Conservation (phyloP, 2,113 vertebrate species). For the Arenaria interpres region DNA sequence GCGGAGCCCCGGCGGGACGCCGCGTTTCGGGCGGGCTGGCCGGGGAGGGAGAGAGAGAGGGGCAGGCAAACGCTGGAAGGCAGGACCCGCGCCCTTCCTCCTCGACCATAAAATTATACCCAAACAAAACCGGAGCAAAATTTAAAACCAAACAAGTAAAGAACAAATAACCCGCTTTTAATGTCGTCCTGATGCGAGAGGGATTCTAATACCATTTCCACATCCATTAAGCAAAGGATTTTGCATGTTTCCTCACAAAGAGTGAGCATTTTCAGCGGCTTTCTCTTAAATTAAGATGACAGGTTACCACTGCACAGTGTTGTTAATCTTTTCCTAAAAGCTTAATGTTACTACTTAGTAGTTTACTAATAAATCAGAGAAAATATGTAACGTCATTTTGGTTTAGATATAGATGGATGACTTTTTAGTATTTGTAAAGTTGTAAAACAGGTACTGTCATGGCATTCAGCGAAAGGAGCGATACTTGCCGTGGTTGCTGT, state of each 20-base stretch:
- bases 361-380: conserved; percentile 81
- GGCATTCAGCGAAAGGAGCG: neutral
- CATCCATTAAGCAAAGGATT: conserved; percentile 70
- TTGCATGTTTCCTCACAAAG: conserved; percentile 64
- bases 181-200: conserved; percentile 20
- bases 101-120: fast-evolving
- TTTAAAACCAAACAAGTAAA: neutral
- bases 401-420: conserved; percentile 68
- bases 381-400: conserved; percentile 71
- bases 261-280: conserved; percentile 71
- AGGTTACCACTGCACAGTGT: conserved; percentile 51
- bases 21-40: fast-evolving
- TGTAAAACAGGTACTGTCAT: neutral
- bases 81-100: fast-evolving
- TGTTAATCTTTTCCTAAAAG: conserved; percentile 82
- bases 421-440: conserved; percentile 4
- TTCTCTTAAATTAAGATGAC: conserved; percentile 78
- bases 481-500: neutral
- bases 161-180: neutral
- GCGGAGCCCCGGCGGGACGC: neutral
- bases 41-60: fast-evolving
- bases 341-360: conserved; percentile 78
- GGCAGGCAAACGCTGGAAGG: fast-evolving
- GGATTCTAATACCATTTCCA: conserved; percentile 2
- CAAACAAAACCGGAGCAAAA: neutral